Base-by-base conservation (phyloP, 2,797 vertebrate species). In the Coregonus sp. region DNA sequence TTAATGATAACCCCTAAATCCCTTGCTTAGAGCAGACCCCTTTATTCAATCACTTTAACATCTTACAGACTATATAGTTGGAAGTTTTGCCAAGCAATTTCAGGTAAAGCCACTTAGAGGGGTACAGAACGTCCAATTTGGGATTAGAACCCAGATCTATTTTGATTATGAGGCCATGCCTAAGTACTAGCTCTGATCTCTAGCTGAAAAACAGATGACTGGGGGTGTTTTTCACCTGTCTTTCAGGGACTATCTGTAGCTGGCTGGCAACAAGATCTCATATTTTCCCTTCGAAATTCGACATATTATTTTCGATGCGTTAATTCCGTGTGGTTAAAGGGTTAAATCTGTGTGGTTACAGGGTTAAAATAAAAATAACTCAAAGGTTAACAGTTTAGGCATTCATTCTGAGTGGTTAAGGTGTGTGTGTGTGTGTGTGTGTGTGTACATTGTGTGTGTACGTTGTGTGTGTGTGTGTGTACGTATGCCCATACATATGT, bases 211-310 rank as follows among this genome's bases (percentile, higher is more conserved):
- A 80, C 56, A 74, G 86, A 86, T 85, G 89, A 87, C 82, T 88
- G 20, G 75, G 81, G 75, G 79, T 78, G 81, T 74, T 87, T 88
- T 86, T 77, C 74, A 80, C 86, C 85, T 90, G 91, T 91, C 89
- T 89, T 82, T 77, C 77, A 72, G 73, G 84, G 76, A 83, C 85
- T 84, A 81, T 80, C 40, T 20, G 25, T 4, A 76, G 75, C 78
- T 74, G 88, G 82, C 87, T 88, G 86, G 90, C 93, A 87, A 87
- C 75, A 47, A 47, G 9, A 47, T 47, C 40, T 47, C 40, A 47
- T 47, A 12, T 47, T 47, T 9, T 47, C 40, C 9, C 2, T 12
- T 47, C 11, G 2, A 47, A 11, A 47, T 11, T 47, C 40, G 1
- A 12, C 40, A 0, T 47, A 47, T 3, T 47, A 47, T 47, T 47